Evolutionary conservation across 2,888 invertebrate species (phyloP), one percentile per base, ranked within the genome.

Genomic region (Eupithecia centaureata): DNA sequence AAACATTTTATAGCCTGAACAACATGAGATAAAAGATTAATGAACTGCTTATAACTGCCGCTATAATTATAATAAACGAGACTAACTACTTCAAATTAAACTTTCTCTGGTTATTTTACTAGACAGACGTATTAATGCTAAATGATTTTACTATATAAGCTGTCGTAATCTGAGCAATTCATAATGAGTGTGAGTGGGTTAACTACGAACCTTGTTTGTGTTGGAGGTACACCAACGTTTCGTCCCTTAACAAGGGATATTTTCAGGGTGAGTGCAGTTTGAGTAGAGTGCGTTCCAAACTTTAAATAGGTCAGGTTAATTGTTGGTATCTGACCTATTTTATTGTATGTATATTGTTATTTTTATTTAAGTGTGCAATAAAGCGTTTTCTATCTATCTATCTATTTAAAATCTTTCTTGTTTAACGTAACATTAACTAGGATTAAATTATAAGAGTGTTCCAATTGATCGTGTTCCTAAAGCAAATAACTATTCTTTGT

Each of bases 11-110:
- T 33, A 61, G 35, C 27, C 42, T n/a, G 33, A 25, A 52, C 52
- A 59, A 63, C 13, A 62, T 18, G 42, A 59, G 63, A 67, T 67
- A 65, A 64, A 59, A 63, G 42, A 54, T 28, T 35, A 59, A 59
- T 54, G 42, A 67, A 51, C 58, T 52, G 27, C 54, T 54, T 32
- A 33, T 61, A 56, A 60, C 25, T 42, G 56, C 61, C 15, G 27
- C 52, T 15, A 10, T 32, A 56, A n/a, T n/a, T 25, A 61, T 65
- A 54, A 47, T 38, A 60, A 28, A 54, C 8, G 10, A 52, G 38
- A 38, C 56, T 22, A 5, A 61, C 15, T 15, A 27, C 12, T 27
- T 52, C 27, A 8, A 52, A 30, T 52, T 61, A 67, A 13, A 47
- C 42, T 60, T 61, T 63, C 60, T 56, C 60, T 5, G 60, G 28